Evolutionary conservation across 30 jellyfish, hydroid and myxozoan species (phyloP), one percentile per base, ranked within the genome.

Genomic region (Catostylus mosaicus): DNA sequence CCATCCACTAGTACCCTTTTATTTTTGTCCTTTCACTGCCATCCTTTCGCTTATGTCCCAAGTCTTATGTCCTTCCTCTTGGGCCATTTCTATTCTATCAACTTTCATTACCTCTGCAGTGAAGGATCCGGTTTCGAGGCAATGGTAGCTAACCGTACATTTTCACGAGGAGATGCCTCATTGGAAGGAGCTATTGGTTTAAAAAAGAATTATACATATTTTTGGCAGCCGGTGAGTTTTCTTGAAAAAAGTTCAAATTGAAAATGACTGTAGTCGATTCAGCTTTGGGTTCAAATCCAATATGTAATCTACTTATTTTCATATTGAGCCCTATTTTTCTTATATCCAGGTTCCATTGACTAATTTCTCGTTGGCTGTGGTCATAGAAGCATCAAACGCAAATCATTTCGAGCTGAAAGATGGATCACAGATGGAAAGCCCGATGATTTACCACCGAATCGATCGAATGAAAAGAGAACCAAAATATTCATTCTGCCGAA

Each of bases 101-200:
- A 7, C 43, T 0, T 4, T 8, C 14, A 3, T 70, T 14, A 19
- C 24, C 20, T 23, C 38, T 35, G 19, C 60, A 75, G 86, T 12
- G 86, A 75, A 24, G 86, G 76, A 29, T 51, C 64, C 5, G 76
- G 75, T 1, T 6, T 1, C 1, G 30, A 22, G 40, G 24, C 54
- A 33, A 36, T 75, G 27, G 27, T 56, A 10, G 37, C 86, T 12
- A 56, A 75, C 47, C 51, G 86, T 50, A 50, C 86, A 18, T 1
- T 75, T 37, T 75, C 86, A 16, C 31, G 86, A 18, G 86, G 86
- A 51, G 86, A 75, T 24, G 54, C 76, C 29, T 75, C 86, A 59
- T 23, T 23, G 33, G 86, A 75, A 75, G 86, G 86, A 18, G 86
- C 86, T 14, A 27, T 52, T 19, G 40, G 40, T 26, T 67, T 75